Base-by-base conservation (phyloP, 1,140 invertebrate genomes). In the Octopus bimaculoides region DNA sequence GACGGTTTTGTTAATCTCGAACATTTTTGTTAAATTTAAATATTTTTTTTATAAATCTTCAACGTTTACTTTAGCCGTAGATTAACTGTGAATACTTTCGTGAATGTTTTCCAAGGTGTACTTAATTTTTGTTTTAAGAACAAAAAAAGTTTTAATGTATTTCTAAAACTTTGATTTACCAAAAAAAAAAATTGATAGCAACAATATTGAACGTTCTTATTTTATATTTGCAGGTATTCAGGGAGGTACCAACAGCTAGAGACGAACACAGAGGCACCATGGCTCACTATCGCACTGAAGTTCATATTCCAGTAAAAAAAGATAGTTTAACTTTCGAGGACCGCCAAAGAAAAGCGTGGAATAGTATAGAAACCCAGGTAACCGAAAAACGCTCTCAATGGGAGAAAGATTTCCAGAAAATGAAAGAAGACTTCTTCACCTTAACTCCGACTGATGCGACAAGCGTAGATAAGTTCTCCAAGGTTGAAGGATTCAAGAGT, bases 381-480 rank as follows among this genome's bases (percentile, higher is more conserved):
- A 85, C 87, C 54, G 82, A 86, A 77, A 81, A 87, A 4, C 83
- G 86, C 55, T 87, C 84, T 74, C 84, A 89, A 82, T 90, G 88
- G 88, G 87, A 88, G 74, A 84, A 87, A n/a, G 88, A 90, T 79
- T 88, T 90, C 78, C 87, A 88, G 41, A 83, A 82, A 61, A 88
- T 90, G 86, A 79, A 87, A 14, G 85, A 85, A 20, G 88, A 90
- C 76, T 90, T 90, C 83, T 89, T 89, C 79, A 86, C 85, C 14
- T 81, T 90, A 52, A 89, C 88, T 82, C 89, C 89, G 4, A 80
- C 83, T 7, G 87, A 87, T 75, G 84, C 81, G 41, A 80, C 83
- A 79, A 80, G 61, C 56, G 76, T 78, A 69, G 77, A 79, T 54
- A 77, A 78, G n/a, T 78, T 85, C 5, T 81, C 81, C 52, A 86